Evolutionary conservation across 2,888 invertebrate species (phyloP).

Genomic region (Spisula solida): DNA sequence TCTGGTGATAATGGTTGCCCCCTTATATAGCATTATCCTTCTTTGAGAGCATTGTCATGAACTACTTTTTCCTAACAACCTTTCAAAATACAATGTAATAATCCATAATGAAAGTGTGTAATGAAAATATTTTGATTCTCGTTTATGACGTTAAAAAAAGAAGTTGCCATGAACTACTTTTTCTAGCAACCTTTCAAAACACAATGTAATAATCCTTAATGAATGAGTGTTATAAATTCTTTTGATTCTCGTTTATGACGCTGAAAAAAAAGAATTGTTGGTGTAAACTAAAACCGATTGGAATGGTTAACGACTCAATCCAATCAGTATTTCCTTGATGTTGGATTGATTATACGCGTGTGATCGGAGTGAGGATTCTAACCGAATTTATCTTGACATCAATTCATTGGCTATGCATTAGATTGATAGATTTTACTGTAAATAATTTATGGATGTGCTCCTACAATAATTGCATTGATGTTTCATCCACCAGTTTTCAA

Average conservation of each 20-base stretch:
- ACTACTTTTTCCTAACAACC: too few species aligned
- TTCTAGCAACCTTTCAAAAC: too few species aligned
- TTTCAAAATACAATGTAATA: too few species aligned
- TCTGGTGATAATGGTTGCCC: too few species aligned
- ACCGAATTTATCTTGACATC: conserved; percentile 7
- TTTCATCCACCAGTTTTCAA: too few species aligned
- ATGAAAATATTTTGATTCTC: background rate
- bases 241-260: background rate
- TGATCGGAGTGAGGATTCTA: background rate
- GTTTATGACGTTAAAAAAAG: background rate
- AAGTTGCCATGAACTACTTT: too few species aligned
- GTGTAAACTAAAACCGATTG: background rate
- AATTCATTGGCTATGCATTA: conserved; percentile 11
- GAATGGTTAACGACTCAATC: background rate
- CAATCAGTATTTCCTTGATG: background rate
- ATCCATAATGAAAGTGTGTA: too few species aligned
- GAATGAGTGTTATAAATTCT: background rate
- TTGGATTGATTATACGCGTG: background rate
- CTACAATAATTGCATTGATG: too few species aligned
- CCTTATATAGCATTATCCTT: too few species aligned
- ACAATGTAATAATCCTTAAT: too few species aligned
- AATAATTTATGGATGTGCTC: background rate
- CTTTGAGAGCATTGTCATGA: too few species aligned
- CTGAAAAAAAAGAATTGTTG: background rate
- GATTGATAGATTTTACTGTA: background rate